Evolutionary conservation across 2,888 invertebrate species (phyloP).

Genomic region (Philereme transversata): DNA sequence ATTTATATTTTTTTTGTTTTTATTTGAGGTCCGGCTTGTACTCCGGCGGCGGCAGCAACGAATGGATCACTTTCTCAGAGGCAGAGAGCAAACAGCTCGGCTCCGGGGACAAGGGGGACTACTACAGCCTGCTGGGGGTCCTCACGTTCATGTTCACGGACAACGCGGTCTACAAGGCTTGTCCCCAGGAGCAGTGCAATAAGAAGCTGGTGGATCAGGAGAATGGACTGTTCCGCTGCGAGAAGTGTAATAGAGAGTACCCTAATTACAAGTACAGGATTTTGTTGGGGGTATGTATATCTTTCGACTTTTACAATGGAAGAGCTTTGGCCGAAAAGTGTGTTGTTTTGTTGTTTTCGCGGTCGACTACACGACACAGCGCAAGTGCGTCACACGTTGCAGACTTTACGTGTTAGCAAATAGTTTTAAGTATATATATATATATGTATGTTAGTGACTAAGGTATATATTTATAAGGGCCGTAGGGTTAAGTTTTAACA

Average conservation of each 20-base stretch:
- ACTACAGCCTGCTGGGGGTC: conserved; percentile 90
- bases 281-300: conserved; percentile 88
- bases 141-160: conserved; percentile 91
- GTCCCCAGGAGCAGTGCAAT: conserved; percentile 94
- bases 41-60: conserved; percentile 78
- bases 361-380: too few species aligned
- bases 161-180: conserved; percentile 95
- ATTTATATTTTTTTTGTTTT: too few species aligned
- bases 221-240: conserved; percentile 95
- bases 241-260: conserved; percentile 95
- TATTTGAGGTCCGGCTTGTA: conserved; percentile 64
- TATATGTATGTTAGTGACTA: too few species aligned
- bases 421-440: too few species aligned
- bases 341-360: too few species aligned
- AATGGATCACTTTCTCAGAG: conserved; percentile 91
- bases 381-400: too few species aligned
- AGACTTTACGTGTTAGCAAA: too few species aligned
- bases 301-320: too few species aligned
- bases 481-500: too few species aligned
- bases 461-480: too few species aligned
- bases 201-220: conserved; percentile 96
- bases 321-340: background rate
- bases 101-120: conserved; percentile 91
- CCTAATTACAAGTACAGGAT: conserved; percentile 94
- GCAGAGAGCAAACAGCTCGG: conserved; percentile 88